Conservation (phyloP, 2,888 invertebrate species). For the Dynastes tityus region DNA sequence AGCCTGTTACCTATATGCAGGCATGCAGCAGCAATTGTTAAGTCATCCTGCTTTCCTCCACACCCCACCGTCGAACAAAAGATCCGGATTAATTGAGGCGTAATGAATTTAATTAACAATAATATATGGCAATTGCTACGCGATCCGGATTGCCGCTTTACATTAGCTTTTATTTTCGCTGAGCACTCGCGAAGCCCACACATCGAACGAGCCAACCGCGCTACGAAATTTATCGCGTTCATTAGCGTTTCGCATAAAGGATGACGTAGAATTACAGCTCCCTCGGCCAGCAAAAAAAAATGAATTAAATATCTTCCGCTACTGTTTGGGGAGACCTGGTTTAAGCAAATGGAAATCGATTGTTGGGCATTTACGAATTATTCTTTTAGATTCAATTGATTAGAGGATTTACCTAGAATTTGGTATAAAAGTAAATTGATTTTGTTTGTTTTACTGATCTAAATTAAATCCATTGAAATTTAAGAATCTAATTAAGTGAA, state of each 20-base stretch:
- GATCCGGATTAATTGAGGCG: conserved; percentile 46
- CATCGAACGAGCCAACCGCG: conserved; percentile 39
- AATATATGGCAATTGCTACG: conserved; percentile 45
- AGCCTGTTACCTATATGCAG: background rate
- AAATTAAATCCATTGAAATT: too few species aligned
- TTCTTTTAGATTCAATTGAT: background rate
- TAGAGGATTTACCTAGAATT: background rate
- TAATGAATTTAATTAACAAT: conserved; percentile 50
- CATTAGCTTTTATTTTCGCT: conserved; percentile 38
- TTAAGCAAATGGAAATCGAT: background rate
- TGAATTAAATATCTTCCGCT: conserved; percentile 23
- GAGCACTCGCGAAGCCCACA: conserved; percentile 50
- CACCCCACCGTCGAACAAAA: conserved; percentile 24
- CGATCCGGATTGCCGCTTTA: conserved; percentile 47
- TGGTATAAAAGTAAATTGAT: too few species aligned
- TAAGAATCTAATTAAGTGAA: too few species aligned
- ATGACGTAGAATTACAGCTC: conserved; percentile 6
- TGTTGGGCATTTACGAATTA: background rate
- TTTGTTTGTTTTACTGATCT: too few species aligned
- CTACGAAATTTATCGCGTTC: conserved; percentile 45
- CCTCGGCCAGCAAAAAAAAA: conserved; percentile 7
- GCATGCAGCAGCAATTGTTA: conserved; percentile 23
- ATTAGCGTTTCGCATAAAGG: conserved; percentile 34
- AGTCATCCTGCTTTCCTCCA: background rate
- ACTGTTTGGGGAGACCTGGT: background rate